These are phyloP conservation scores for Pomatorhinus ruficollis DNA, from an alignment of 2,113 vertebrate species.

Conservation along the genomic window DNA sequence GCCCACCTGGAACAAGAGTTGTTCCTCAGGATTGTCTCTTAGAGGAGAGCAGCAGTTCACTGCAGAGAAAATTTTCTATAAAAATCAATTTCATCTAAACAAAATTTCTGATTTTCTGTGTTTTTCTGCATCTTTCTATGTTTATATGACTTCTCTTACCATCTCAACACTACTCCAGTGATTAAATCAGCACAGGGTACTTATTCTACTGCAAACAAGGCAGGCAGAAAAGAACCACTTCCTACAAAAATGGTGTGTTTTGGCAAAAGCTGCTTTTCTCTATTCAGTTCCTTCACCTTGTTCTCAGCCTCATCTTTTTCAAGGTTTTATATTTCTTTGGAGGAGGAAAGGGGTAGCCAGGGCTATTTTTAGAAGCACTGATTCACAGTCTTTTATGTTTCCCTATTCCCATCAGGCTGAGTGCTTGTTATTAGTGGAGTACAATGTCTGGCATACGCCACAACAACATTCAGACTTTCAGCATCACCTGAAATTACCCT, in stretches of 20 bases:
- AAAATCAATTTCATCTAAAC: background rate
- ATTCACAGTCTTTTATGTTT: constrained; percentile 14
- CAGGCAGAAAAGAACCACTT: background rate
- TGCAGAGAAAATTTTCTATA: background rate
- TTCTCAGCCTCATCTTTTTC: background rate
- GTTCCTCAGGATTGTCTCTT: background rate
- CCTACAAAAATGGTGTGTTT: background rate
- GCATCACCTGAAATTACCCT: background rate
- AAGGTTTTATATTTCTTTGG: background rate
- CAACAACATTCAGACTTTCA: background rate
- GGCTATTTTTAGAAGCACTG: constrained; percentile 16
- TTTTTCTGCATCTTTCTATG: background rate
- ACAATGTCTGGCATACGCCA: background rate
- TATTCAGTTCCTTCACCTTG: background rate
- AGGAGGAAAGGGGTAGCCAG: background rate
- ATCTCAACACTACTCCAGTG: background rate
- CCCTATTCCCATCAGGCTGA: background rate
- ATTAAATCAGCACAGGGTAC: background rate
- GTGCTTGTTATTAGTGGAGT: background rate
- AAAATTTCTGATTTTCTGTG: background rate
- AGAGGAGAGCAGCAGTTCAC: background rate
- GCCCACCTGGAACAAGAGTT: background rate
- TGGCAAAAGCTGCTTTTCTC: background rate
- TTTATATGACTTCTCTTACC: background rate
- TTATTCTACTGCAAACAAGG: background rate